These are phyloP conservation scores for Saccopteryx bilineata DNA, from an alignment of 2,113 vertebrate species.

Conservation along the genomic window DNA sequence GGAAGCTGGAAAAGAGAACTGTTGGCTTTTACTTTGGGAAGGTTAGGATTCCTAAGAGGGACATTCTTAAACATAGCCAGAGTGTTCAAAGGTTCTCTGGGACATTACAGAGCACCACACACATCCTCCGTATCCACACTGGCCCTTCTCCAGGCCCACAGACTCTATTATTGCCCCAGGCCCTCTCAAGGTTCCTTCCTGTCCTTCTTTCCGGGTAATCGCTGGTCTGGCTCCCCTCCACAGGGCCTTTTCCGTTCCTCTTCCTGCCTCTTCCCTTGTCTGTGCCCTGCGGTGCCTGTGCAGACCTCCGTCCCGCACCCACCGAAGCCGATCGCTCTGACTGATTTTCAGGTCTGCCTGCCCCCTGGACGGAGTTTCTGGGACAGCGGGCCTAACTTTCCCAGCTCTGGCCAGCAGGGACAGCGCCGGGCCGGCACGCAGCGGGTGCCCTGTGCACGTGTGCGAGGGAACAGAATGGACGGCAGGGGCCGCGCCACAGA, in stretches of 20 bases:
- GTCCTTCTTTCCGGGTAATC: background rate
- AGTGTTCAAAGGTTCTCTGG: fast-evolving
- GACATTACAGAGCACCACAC: too few species aligned
- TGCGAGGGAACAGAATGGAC: background rate
- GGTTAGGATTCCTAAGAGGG: background rate
- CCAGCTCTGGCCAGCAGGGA: background rate
- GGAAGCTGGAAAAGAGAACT: background rate
- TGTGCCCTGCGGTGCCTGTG: fast-evolving
- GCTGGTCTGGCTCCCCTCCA: background rate
- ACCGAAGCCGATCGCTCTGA: background rate
- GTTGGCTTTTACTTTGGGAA: background rate
- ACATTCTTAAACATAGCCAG: background rate
- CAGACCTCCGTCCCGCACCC: background rate
- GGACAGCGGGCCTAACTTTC: fast-evolving
- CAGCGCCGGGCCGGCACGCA: fast-evolving
- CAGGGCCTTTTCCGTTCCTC: background rate
- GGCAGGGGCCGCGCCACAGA: slow-evolving; percentile 63
- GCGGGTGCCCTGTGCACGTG: background rate
- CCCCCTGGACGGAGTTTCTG: background rate
- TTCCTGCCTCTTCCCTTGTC: background rate
- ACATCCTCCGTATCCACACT: fast-evolving
- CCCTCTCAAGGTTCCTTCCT: background rate
- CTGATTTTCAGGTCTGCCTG: background rate
- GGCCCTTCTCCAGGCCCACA: background rate
- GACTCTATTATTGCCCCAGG: background rate